phyloP scores from a whole-genome alignment of 2,888 invertebrate species.

The Linyphia triangularis region DNA sequence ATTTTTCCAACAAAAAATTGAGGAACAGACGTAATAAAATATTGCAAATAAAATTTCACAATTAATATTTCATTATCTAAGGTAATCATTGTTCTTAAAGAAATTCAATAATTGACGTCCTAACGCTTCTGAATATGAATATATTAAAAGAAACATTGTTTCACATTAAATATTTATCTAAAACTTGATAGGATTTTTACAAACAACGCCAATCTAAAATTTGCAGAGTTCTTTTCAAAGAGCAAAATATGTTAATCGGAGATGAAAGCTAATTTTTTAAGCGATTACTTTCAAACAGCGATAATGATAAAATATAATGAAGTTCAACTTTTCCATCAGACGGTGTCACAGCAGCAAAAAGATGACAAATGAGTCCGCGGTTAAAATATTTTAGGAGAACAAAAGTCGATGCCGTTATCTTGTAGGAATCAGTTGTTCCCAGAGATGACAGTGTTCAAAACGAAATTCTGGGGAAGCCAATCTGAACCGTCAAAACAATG shows the following conservation, averaged over 20 bases:
- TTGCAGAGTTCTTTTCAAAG: slow-evolving; percentile 21
- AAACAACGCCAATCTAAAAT: neutral
- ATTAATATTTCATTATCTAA: too few species aligned
- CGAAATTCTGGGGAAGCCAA: slow-evolving; percentile 53
- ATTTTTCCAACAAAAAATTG: too few species aligned
- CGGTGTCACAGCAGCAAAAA: slow-evolving; percentile 65
- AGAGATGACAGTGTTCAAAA: slow-evolving; percentile 36
- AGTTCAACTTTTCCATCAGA: slow-evolving; percentile 70
- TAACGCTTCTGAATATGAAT: neutral
- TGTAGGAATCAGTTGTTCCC: slow-evolving; percentile 40
- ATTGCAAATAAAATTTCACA: too few species aligned
- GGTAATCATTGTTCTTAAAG: too few species aligned
- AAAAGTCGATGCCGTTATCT: slow-evolving; percentile 62
- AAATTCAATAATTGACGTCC: neutral
- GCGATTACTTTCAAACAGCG: slow-evolving; percentile 39
- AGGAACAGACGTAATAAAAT: too few species aligned
- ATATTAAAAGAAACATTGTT: neutral
- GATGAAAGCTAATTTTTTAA: slow-evolving; percentile 47
- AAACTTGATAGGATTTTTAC: neutral
- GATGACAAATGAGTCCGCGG: slow-evolving; percentile 67
- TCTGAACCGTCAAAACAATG: slow-evolving; percentile 69
- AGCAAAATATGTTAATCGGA: slow-evolving; percentile 39
- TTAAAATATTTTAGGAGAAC: slow-evolving; percentile 62
- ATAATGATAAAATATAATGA: slow-evolving; percentile 69
- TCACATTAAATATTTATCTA: neutral